Evolutionary conservation across 2,113 vertebrate species (phyloP).

Genomic region (Melanocharis versteri): DNA sequence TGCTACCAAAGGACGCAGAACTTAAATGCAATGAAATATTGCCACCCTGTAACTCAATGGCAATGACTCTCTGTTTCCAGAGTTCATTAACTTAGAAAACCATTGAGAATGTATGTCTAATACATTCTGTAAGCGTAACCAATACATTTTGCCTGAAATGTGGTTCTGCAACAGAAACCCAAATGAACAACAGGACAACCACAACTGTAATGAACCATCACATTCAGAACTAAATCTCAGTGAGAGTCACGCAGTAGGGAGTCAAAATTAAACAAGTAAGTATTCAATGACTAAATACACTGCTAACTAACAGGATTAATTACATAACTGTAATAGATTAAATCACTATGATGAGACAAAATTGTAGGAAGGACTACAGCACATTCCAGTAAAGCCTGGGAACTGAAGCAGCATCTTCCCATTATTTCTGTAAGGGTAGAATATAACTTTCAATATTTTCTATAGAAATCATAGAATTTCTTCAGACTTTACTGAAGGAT

Average conservation of each 20-base stretch:
- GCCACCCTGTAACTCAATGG: not conserved
- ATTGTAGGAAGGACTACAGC: not conserved
- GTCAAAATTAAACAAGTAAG: conserved; percentile 1
- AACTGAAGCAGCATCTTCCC: not conserved
- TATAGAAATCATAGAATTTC: not conserved
- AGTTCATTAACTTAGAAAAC: conserved; percentile 70
- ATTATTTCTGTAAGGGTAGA: not conserved
- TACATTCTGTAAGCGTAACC: conserved; percentile 57
- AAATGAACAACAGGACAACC: conserved; percentile 41
- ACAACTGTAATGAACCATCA: not conserved
- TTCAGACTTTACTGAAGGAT: not conserved
- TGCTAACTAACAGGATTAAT: not conserved
- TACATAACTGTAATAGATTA: not conserved
- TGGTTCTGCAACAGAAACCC: conserved; percentile 44
- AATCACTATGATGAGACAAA: not conserved
- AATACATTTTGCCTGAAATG: conserved; percentile 66
- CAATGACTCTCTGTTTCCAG: conserved; percentile 39
- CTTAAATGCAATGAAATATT: not conserved
- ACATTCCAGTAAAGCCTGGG: not conserved
- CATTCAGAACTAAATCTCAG: not conserved
- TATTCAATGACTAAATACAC: not conserved
- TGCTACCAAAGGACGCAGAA: not conserved
- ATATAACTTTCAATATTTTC: not conserved
- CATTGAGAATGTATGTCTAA: conserved; percentile 61
- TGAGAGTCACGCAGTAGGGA: not conserved